Base-by-base conservation (phyloP, 2,797 vertebrate species). In the Prionace glauca region DNA sequence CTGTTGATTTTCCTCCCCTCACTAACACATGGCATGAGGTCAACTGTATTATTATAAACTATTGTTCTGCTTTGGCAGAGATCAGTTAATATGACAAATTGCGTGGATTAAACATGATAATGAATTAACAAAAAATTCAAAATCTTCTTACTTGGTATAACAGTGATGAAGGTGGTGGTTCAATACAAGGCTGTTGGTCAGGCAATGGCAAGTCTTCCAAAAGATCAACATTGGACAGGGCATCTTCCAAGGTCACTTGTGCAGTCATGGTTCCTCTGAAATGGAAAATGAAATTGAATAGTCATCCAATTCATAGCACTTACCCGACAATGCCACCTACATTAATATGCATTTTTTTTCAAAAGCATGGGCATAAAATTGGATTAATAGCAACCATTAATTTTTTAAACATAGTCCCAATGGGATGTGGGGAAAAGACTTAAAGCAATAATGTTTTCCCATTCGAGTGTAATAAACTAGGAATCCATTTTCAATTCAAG, bases 211-310 rank as follows among this genome's bases (percentile, higher is more conserved):
- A 96, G 96, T 98, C 98, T 95, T 98, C 98, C 96, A 98, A 96
- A 93, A 98, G 98, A 95, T 98, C 98, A 93, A 98, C 98, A 0
- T 98, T 98, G 97, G 98, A 98, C 96, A 98, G 96, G 10, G 98
- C 98, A 24, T 98, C 98, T 96, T 98, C 98, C 94, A 98, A 96
- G 0, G 98, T 98, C 95, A 98, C 98, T 96, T 98, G 98, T 96
- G 98, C 97, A 72, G 98, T 97, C 98, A 98, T 98, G 96, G 96
- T 98, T 96, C 79, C 91, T 95, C 97, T 97, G 74, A 60, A 50
- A 71, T 14, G 22, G 92, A 50, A 41, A 72, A 94, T 72, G 45
- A 50, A 22, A n/a, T 67, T 50, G n/a, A 67, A 92, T 36, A 36
- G 90, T 22, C 60, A n/a, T n/a, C 60, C 18, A 90, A 18, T 90